Evolutionary conservation across 2,113 vertebrate genomes (phyloP).

Genomic region (Gnathonemus echidnorhynchus): DNA sequence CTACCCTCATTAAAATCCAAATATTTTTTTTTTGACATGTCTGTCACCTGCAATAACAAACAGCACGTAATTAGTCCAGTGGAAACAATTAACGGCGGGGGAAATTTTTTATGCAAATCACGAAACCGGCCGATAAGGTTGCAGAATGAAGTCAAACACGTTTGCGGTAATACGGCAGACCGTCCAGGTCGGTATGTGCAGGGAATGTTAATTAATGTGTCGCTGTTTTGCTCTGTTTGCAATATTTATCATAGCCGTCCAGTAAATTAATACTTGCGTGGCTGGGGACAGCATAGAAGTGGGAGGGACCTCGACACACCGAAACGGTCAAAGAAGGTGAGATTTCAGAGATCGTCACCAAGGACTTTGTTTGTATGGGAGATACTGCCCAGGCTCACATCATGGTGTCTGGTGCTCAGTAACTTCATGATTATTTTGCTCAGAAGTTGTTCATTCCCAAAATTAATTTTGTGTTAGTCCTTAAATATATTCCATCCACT

Average conservation of each 20-base stretch:
- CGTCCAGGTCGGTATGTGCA: slow-evolving; percentile 40
- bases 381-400: neutral
- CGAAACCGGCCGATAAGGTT: slow-evolving; percentile 49
- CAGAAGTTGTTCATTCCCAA: neutral
- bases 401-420: neutral
- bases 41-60: slow-evolving; percentile 43
- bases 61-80: slow-evolving; percentile 55
- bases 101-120: slow-evolving; percentile 57
- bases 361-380: neutral
- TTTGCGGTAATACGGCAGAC: slow-evolving; percentile 55
- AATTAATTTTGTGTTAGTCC: neutral
- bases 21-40: slow-evolving; percentile 9
- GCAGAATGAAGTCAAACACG: slow-evolving; percentile 53
- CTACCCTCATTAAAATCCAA: slow-evolving; percentile 1
- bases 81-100: slow-evolving; percentile 61
- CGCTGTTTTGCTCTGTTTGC: slow-evolving; percentile 3
- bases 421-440: neutral
- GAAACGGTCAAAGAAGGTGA: neutral
- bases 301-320: no score
- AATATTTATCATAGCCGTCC: neutral
- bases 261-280: neutral
- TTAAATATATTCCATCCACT: neutral
- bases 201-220: slow-evolving; percentile 12
- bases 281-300: neutral
- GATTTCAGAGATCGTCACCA: neutral